These are phyloP conservation scores for Caretta caretta DNA, from an alignment of 2,113 vertebrate genomes.

Conservation along the genomic window DNA sequence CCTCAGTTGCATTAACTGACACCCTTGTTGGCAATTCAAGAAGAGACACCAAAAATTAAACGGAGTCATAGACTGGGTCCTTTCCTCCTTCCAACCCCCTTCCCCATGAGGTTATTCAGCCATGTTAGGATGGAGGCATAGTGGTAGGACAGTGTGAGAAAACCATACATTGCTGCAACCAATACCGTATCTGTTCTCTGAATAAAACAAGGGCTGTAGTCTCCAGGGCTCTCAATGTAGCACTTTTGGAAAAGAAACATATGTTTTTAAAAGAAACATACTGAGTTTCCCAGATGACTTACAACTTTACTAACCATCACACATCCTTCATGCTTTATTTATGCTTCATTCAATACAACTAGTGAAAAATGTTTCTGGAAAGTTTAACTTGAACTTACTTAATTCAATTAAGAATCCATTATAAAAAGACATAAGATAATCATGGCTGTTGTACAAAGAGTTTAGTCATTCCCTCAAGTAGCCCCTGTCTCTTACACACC, in stretches of 20 bases:
- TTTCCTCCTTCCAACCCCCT: background rate
- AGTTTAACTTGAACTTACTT: background rate
- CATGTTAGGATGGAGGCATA: background rate
- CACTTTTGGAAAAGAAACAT: background rate
- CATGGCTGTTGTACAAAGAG: background rate
- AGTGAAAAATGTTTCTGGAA: background rate
- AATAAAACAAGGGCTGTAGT: background rate
- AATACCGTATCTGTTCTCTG: background rate
- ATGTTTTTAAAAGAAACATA: background rate
- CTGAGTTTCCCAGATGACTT: conserved; percentile 5
- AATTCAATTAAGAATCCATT: background rate
- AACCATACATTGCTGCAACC: background rate
- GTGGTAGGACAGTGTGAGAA: background rate
- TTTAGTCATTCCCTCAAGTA: background rate
- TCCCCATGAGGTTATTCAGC: background rate
- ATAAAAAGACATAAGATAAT: background rate
- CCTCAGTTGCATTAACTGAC: background rate
- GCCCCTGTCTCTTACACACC: background rate
- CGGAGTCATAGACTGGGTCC: background rate
- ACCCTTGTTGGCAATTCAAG: background rate
- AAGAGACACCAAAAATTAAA: background rate
- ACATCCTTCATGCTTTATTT: conserved; percentile 25
- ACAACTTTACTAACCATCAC: background rate
- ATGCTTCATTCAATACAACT: background rate
- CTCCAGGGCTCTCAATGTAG: background rate